Conservation (phyloP, 2,797 vertebrate genomes). For the Monodelphis domestica region DNA sequence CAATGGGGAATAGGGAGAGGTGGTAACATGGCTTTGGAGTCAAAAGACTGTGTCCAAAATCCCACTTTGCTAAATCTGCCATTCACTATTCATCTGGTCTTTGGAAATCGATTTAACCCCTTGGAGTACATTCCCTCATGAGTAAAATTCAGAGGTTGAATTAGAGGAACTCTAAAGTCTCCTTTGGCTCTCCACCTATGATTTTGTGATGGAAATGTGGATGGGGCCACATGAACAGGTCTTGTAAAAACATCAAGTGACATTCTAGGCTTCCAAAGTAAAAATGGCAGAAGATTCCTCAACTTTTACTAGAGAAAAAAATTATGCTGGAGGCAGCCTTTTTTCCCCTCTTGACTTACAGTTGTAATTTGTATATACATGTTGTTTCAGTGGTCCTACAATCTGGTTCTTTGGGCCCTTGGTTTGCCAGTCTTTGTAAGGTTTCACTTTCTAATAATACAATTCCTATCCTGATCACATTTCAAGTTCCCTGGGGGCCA, state of each 20-base stretch:
- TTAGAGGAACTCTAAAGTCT: neutral
- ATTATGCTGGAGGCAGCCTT: neutral
- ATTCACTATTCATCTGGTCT: neutral
- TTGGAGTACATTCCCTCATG: neutral
- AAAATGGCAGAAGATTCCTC: constrained; percentile 5
- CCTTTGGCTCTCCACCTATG: neutral
- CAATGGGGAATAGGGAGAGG: neutral
- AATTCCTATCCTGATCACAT: constrained; percentile 9
- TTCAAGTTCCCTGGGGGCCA: neutral
- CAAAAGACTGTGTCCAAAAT: neutral
- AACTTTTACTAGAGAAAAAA: constrained; percentile 2
- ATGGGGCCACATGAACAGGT: neutral
- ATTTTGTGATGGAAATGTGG: neutral
- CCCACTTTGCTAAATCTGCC: neutral
- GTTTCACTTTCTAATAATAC: neutral
- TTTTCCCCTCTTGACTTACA: neutral
- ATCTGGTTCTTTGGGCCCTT: neutral
- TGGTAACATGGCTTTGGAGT: neutral
- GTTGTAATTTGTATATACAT: neutral
- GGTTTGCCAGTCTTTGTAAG: neutral
- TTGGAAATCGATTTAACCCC: neutral
- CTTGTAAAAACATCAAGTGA: neutral
- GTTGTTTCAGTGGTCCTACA: constrained; percentile 9
- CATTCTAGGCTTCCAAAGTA: neutral
- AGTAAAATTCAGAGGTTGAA: neutral